phyloP scores from a whole-genome alignment of 2,888 invertebrate species.

The Eutolmus rufibarbis region DNA sequence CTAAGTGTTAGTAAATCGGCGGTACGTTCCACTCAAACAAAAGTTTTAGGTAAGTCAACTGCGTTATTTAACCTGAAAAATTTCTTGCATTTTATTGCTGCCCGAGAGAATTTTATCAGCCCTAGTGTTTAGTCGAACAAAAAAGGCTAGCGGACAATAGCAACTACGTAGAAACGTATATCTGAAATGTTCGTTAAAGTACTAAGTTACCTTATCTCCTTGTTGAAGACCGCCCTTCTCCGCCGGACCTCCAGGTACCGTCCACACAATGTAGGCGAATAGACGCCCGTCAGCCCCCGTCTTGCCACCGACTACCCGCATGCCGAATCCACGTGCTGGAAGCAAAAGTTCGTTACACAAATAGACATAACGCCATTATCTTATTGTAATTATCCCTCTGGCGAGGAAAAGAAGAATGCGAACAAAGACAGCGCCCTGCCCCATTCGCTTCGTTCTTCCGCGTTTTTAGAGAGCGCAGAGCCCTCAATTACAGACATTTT shows the following conservation, averaged over 20 bases:
- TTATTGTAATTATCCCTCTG: constrained; percentile 19
- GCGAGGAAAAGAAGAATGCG: background rate
- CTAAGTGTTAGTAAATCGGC: background rate
- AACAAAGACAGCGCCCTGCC: background rate
- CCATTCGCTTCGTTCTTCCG: background rate
- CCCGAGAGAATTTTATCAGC: background rate
- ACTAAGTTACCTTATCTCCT: constrained; percentile 78
- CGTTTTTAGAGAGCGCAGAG: background rate
- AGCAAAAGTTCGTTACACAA: constrained; percentile 38
- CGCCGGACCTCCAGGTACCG: constrained; percentile 89
- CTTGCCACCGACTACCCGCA: constrained; percentile 94
- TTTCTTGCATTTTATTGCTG: constrained; percentile 1
- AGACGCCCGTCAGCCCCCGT: constrained; percentile 84
- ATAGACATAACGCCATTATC: constrained; percentile 28
- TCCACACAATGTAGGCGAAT: constrained; percentile 91
- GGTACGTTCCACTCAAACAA: background rate
- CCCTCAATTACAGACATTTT: background rate
- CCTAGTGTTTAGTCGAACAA: background rate
- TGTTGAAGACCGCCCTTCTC: constrained; percentile 87
- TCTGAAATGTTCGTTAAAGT: background rate
- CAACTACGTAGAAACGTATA: background rate
- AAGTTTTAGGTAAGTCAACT: background rate
- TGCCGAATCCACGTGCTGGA: constrained; percentile 88
- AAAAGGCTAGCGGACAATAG: background rate
- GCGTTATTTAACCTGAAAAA: background rate